Percentiles rank a stretch among this genome's conserved stretches.
These are phyloP conservation scores for Stenichneumon culpator DNA, from an alignment of 2,888 invertebrate species.

Conservation along the genomic window DNA sequence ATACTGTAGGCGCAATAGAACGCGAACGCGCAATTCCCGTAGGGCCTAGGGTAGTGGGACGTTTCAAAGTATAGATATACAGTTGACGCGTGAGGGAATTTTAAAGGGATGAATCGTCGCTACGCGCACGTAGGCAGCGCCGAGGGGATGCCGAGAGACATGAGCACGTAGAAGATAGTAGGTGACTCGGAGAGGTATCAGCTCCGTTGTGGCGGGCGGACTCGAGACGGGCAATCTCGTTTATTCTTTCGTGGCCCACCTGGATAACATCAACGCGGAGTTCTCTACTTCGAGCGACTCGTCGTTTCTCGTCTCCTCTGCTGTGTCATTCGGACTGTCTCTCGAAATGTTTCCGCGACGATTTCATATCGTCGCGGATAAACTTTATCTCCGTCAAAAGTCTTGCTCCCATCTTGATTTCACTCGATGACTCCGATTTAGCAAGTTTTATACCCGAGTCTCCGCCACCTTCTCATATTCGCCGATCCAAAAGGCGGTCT, in stretches of 20 bases:
- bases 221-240: constrained; percentile 58
- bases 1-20: neutral
- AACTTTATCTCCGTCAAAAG: neutral
- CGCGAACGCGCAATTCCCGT: neutral
- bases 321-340: constrained; percentile 35
- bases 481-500: constrained; percentile 34
- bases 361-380: constrained; percentile 23
- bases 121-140: constrained; percentile 39
- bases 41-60: constrained; percentile 11
- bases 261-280: constrained; percentile 55
- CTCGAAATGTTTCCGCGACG: constrained; percentile 38
- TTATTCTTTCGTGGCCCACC: constrained; percentile 53
- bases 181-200: constrained; percentile 19
- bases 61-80: neutral
- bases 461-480: constrained; percentile 11
- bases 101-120: constrained; percentile 41
- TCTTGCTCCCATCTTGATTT: constrained; percentile 12
- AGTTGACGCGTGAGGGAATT: constrained; percentile 8
- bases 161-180: constrained; percentile 42
- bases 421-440: constrained; percentile 27
- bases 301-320: constrained; percentile 15
- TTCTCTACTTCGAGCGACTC: constrained; percentile 10
- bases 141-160: constrained; percentile 26
- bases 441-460: neutral
- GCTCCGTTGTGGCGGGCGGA: constrained; percentile 38